These are phyloP conservation scores for Holacanthus passer DNA, from an alignment of 2,113 vertebrate genomes.

Conservation along the genomic window DNA sequence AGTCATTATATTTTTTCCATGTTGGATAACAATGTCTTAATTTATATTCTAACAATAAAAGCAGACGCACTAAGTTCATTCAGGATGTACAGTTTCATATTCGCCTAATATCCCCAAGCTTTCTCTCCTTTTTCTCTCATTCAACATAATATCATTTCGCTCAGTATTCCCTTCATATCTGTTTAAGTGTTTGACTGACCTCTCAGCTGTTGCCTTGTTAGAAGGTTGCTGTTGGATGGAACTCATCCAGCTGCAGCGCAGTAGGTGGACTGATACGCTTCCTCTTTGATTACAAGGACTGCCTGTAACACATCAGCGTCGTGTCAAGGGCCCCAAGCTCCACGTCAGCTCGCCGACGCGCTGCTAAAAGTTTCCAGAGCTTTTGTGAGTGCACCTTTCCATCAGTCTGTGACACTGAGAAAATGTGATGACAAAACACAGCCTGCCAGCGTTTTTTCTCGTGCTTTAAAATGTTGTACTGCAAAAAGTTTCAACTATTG, in stretches of 20 bases:
- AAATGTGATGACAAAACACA: constrained; percentile 7
- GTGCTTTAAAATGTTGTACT: constrained; percentile 36
- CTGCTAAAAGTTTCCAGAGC: constrained; percentile 8
- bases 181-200: constrained; percentile 14
- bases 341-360: background rate
- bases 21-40: background rate
- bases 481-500: constrained; percentile 55
- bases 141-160: background rate
- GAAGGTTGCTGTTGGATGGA: background rate
- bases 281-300: background rate
- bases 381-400: background rate
- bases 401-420: background rate
- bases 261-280: background rate
- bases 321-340: background rate
- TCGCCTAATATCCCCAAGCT: no score
- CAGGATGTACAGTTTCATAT: background rate
- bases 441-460: constrained; percentile 1
- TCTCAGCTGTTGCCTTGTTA: constrained; percentile 14
- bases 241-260: constrained; percentile 3
- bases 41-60: background rate
- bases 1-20: background rate
- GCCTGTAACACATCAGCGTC: background rate
- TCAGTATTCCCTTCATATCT: background rate
- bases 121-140: no score
- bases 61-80: background rate